Evolutionary conservation across 1,140 invertebrate species (phyloP).

Genomic region (Monomorium pharaonis): DNA sequence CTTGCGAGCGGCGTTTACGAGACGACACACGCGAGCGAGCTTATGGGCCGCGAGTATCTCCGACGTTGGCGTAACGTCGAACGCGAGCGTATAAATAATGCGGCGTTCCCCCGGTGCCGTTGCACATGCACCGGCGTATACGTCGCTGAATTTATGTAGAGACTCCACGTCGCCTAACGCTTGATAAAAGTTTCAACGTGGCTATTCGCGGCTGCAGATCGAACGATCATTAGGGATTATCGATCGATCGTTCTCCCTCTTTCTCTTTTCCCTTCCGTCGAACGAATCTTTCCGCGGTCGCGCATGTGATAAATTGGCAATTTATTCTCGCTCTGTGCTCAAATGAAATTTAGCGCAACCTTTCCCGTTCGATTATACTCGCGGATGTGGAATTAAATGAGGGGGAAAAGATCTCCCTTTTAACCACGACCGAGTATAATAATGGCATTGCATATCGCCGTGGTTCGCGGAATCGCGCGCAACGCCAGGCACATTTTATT

Average conservation of each 20-base stretch:
- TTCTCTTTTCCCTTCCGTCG: not conserved
- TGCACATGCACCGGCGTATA: constrained; percentile 10
- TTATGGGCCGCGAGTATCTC: constrained; percentile 35
- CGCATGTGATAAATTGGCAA: not conserved
- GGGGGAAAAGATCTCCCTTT: not conserved
- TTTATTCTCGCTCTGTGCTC: not conserved
- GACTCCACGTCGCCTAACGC: constrained; percentile 47
- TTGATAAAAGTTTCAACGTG: constrained; percentile 66
- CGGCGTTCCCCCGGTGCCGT: constrained; percentile 44
- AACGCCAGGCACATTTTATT: constrained; percentile 4
- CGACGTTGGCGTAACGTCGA: constrained; percentile 44
- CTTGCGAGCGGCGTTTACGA: constrained; percentile 15
- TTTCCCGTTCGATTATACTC: not conserved
- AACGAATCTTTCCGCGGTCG: not conserved
- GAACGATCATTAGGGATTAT: constrained; percentile 61
- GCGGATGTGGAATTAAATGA: not conserved
- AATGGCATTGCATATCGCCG: not conserved
- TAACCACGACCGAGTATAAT: not conserved
- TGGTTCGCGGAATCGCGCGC: not conserved
- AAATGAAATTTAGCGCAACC: not conserved
- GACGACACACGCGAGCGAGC: constrained; percentile 16
- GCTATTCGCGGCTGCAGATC: constrained; percentile 51
- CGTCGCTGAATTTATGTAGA: constrained; percentile 43
- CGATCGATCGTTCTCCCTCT: not conserved
- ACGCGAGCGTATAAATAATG: constrained; percentile 67